Base-by-base conservation (phyloP, 2,797 vertebrate species). In the Borostomias antarcticus region DNA sequence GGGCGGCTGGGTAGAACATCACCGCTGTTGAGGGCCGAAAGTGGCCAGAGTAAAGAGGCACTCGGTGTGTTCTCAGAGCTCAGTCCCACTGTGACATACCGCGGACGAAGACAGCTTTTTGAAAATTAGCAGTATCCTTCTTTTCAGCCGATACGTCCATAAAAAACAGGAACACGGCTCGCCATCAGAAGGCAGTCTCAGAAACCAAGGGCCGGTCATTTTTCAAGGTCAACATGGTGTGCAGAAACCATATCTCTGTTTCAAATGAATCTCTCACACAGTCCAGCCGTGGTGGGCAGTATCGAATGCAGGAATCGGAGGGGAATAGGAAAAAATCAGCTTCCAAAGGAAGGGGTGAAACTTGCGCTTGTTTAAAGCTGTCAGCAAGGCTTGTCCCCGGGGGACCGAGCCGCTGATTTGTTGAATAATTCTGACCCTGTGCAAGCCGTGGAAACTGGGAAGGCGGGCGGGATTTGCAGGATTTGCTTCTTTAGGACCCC, bases 281-380 rank as follows among this genome's bases (percentile, higher is more conserved):
- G 72, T 70, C 48, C 64, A 83, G 66, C n/a, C n/a, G n/a, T n/a
- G n/a, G n/a, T n/a, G 76, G 69, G 78, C 35, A 60, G 70, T 77
- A 84, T 87, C 80, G 82, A 78, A 84, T 78, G 70, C 80, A 79
- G 71, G 77, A 84, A 82, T 80, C 76, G 61, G 62, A 77, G 68
- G 76, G 52, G 53, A 61, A 45, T 71, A 82, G 70, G 76, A 19
- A 17, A n/a, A 92, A 89, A 78, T 64, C 84, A 76, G 74, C 82
- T 80, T 76, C 77, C 68, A 50, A 78, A 85, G 85, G 82, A 88
- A 81, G 77, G 77, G 84, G 84, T 85, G 88, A 91, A 92, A 88
- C 84, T 88, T 78, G 77, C 82, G 87, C 90, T 92, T 91, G 90
- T 90, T 92, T 91, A 88, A 89, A 92, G 90, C 88, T 92, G 91